Conservation (phyloP, 2,113 vertebrate genomes). For the Oncorhynchus kisutch region DNA sequence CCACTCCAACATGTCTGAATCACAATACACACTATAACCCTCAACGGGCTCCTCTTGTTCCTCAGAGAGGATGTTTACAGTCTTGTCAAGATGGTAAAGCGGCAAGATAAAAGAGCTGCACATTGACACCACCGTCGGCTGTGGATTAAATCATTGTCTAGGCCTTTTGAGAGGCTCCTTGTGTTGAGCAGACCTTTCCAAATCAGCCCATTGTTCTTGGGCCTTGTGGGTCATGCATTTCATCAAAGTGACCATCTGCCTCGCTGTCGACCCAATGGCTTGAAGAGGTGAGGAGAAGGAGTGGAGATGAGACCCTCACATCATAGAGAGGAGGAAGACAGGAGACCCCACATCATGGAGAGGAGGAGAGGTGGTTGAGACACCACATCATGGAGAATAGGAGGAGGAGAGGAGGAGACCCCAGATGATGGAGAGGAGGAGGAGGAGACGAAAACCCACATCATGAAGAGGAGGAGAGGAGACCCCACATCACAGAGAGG, state of each 20-base stretch:
- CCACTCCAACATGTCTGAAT: slow-evolving; percentile 11
- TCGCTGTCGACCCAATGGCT: slow-evolving; percentile 15
- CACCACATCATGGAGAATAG: no score
- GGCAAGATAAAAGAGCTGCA: slow-evolving; percentile 49
- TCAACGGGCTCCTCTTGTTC: slow-evolving; percentile 32
- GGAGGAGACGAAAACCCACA: no score
- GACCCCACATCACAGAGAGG: no score
- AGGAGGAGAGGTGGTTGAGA: no score
- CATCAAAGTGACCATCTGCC: slow-evolving; percentile 57
- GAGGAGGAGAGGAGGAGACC: no score
- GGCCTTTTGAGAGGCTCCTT: slow-evolving; percentile 41
- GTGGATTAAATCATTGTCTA: slow-evolving; percentile 52
- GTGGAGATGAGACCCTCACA: not conserved
- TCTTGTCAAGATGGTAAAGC: slow-evolving; percentile 52
- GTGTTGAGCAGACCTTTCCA: slow-evolving; percentile 51
- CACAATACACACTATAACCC: slow-evolving; percentile 33
- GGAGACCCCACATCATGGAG: slow-evolving; percentile 8
- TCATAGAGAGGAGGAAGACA: no score
- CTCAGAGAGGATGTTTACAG: slow-evolving; percentile 53
- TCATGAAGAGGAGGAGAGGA: no score
- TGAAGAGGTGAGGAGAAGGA: not conserved
- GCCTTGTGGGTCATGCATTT: slow-evolving; percentile 26
- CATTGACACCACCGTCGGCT: slow-evolving; percentile 59
- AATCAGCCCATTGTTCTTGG: slow-evolving; percentile 51
- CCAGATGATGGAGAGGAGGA: no score